Evolutionary conservation across 2,797 vertebrate genomes (phyloP).

Genomic region (Sebastes taczanowskii): DNA sequence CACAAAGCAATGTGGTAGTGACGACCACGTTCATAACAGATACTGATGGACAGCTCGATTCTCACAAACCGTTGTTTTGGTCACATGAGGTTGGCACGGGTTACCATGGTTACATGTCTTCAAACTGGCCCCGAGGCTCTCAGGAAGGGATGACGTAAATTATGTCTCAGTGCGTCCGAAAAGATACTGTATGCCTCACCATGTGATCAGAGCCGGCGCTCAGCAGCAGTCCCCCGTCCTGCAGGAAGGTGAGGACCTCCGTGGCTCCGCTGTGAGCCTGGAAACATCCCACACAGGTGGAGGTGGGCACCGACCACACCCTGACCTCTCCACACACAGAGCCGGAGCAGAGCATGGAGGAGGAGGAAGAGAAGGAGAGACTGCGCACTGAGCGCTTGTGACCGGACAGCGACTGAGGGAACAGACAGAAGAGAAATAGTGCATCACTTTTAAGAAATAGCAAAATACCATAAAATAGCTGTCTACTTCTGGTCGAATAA

Average conservation of each 20-base stretch:
- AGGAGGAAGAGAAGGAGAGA: constrained; percentile 82
- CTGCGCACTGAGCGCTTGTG: constrained; percentile 82
- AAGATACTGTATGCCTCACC: constrained; percentile 69
- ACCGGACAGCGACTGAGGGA: constrained; percentile 78
- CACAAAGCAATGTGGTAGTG: too few species aligned
- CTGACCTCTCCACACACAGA: constrained; percentile 84
- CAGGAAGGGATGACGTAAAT: too few species aligned
- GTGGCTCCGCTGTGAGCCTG: constrained; percentile 83
- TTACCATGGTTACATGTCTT: too few species aligned
- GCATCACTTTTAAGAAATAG: too few species aligned
- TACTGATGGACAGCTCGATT: too few species aligned
- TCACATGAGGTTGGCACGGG: too few species aligned
- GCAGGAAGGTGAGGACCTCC: constrained; percentile 78
- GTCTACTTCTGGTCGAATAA: neutral
- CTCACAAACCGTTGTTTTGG: too few species aligned
- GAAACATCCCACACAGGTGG: constrained; percentile 82
- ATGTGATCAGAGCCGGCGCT: constrained; percentile 85
- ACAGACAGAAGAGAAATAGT: neutral
- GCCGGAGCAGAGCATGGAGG: constrained; percentile 83
- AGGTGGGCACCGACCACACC: constrained; percentile 86
- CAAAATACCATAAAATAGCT: too few species aligned
- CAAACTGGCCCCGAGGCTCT: too few species aligned
- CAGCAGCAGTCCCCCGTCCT: constrained; percentile 78
- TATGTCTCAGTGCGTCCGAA: too few species aligned
- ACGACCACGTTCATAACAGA: too few species aligned